Evolutionary conservation across 35 echinoderm and acorn worm genomes (phyloP), one percentile per base, ranked within the genome.

Genomic region (Patiria miniata): DNA sequence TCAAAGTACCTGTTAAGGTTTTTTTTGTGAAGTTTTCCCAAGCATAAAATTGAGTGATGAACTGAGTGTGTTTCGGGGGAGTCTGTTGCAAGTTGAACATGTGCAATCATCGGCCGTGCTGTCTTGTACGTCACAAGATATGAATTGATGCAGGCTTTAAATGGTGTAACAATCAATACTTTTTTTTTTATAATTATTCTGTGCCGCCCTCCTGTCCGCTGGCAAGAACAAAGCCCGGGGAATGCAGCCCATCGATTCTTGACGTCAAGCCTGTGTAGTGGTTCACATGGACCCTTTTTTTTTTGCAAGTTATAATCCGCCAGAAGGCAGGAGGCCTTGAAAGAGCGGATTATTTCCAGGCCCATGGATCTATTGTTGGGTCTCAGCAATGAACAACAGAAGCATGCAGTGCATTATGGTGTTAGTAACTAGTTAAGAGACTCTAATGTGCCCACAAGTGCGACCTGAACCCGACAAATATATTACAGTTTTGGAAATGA

Each of bases 371-470:
- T 34, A 73, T 73, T 73, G 65, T 73, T 6, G 4, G 22, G 23
- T 5, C 9, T 9, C 18, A 34, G 3, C 18, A 5, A n/a, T n/a
- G 65, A 34, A 30, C 22, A 30, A 73, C 21, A 73, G 26, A 26
- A 73, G 65, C 26, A 73, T 34, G 26, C 65, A 14, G 19, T 34
- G 34, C 65, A 14, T 73, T 23, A 73, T 8, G 65, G 65, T 73
- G 65, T 73, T 73, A 73, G 65, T 73, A 73, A 73, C 65, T 73
- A 73, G 65, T 73, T 73, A 73, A 10, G 10, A 30, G 26, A 73
- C 14, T 22, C 21, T 34, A 73, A 73, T 73, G 21, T 73, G 65
- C 19, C 65, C 65, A 73, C 29, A 73, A 73, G 26, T 73, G 23
- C 65, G 9, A 73, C 29, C n/a, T 26, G 2, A 23, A 23, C 65